Conservation (phyloP, 2,113 vertebrate species). For the Sarotherodon lohbergeri region DNA sequence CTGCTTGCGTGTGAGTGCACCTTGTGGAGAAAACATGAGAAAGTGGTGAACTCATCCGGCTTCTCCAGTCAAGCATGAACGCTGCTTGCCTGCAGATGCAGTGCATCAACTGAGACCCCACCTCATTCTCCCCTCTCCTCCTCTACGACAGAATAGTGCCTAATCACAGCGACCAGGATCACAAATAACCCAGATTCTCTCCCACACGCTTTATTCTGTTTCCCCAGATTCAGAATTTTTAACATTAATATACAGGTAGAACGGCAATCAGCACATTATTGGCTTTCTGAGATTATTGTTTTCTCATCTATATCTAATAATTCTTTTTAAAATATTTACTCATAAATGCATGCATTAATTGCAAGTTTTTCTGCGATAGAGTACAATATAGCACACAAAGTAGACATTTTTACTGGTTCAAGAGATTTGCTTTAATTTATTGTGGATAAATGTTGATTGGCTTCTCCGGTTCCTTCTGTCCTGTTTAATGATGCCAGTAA, state of each 20-base stretch:
- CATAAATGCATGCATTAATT: neutral
- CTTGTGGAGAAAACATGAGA: slow-evolving; percentile 5
- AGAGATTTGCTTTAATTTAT: neutral
- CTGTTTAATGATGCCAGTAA: neutral
- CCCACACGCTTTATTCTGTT: neutral
- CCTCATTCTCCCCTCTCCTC: neutral
- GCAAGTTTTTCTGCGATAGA: neutral
- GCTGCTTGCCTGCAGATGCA: slow-evolving; percentile 31
- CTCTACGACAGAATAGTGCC: slow-evolving; percentile 11
- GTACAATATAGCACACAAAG: neutral
- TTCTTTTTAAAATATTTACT: neutral
- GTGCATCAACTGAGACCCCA: neutral
- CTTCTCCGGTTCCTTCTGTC: neutral
- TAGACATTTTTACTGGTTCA: neutral
- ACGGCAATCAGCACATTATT: neutral
- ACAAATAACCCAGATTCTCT: neutral
- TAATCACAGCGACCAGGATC: slow-evolving; percentile 1
- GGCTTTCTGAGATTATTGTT: neutral
- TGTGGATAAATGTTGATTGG: neutral
- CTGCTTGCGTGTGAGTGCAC: neutral
- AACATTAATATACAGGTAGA: neutral
- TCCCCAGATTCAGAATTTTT: neutral
- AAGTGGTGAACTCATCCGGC: slow-evolving; percentile 53
- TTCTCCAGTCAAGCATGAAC: slow-evolving; percentile 47
- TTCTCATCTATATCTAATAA: neutral